These are phyloP conservation scores for Acipenser ruthenus DNA, from an alignment of 2,797 vertebrate genomes.

Conservation along the genomic window DNA sequence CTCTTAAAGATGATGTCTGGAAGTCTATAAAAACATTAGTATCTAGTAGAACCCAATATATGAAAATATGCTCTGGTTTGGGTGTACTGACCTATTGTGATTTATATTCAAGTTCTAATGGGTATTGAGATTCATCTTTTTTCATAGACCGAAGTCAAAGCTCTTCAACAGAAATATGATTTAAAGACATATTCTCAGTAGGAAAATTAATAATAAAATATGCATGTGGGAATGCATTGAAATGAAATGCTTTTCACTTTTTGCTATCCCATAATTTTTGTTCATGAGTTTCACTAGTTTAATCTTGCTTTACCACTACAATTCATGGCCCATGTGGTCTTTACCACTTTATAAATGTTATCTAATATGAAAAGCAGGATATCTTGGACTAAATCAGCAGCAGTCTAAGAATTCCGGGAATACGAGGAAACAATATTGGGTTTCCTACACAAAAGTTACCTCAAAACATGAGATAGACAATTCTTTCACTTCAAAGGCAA, in stretches of 20 bases:
- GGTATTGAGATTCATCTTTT: constrained; percentile 7
- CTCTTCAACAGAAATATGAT: constrained; percentile 3
- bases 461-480: no score
- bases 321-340: not conserved
- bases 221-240: constrained; percentile 1
- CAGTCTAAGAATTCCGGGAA: no score
- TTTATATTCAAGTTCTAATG: constrained; percentile 5
- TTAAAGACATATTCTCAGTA: constrained; percentile 1
- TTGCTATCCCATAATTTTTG: not conserved
- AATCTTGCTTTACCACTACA: not conserved
- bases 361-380: not conserved
- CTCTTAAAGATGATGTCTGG: constrained; percentile 2
- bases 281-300: not conserved
- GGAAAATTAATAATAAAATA: constrained; percentile 2
- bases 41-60: constrained; percentile 5
- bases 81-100: not conserved
- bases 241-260: constrained; percentile 2
- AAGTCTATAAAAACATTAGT: not conserved
- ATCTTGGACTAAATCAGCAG: no score
- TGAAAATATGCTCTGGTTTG: constrained; percentile 3
- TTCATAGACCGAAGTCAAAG: constrained; percentile 5
- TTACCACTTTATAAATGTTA: not conserved
- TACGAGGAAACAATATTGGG: no score
- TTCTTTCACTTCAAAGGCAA: no score
- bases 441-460: no score